Base-by-base conservation (phyloP, 2,797 vertebrate genomes). In the Eleutherodactylus coqui region DNA sequence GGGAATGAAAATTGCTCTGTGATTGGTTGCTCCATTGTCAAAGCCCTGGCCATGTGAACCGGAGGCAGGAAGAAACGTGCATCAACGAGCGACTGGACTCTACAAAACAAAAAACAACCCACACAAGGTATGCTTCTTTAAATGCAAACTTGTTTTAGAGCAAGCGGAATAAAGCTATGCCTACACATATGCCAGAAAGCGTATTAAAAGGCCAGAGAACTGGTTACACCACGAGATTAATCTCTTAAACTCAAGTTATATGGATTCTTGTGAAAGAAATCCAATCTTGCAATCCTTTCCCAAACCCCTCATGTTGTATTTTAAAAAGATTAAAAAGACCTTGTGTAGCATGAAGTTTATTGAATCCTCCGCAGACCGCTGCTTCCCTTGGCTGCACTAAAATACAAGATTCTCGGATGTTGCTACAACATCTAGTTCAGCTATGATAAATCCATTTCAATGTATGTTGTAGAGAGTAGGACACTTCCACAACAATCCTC, bases 281-380 rank as follows among this genome's bases (percentile, higher is more conserved):
- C 27, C 60, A 47, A 75, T 73, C 70, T 16, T 47, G 53, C 29
- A 69, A 38, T 72, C 64, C 34, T 51, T 55, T 81, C 41, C 64
- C 7, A 82, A 82, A 53, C 41, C 64, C 47, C 29, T 38, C 32
- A 53, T 70, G 72, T 34, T 45, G 47, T 3, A 78, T 72, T 53
- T 72, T 82, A 82, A 41, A 82, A 29, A 82, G 80, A 82, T 72
- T 82, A 72, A 51, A n/a, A 49, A 81, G 29, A 80, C 47, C 53
- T 38, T 38, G 29, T 72, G 21, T 53, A 27, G 79, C 79, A 53
- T 53, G 32, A 70, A 69, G 62, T 53, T 62, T 64, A 62, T 64
- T 38, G 47, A 69, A 81, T 81, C 21, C 5, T 81, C 13, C 43
- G n/a, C 45, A 81, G n/a, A 81, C n/a, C 45, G 17, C 49, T 38